Base-by-base conservation (phyloP, 1,140 invertebrate species). In the Bombus soroeensis region DNA sequence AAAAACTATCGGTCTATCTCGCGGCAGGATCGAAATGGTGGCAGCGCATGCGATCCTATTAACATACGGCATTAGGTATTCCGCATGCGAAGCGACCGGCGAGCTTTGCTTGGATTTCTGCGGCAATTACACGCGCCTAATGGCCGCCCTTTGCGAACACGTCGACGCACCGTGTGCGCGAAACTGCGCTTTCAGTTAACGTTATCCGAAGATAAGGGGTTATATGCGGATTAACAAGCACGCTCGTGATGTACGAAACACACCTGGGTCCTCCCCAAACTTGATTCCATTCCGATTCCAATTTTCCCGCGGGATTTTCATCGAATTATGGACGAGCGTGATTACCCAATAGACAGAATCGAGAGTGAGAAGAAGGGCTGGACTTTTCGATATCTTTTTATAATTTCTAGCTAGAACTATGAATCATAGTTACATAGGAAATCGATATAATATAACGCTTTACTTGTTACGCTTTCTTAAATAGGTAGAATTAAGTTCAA, bases 1-100 rank as follows among this genome's bases (percentile, higher is more conserved):
- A 89, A 93, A 93, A 93, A 91, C 87, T 78, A 73, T 80, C 41
- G 73, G 39, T 85, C 83, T 91, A 92, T 93, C 92, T 85, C 73
- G 71, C 83, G 83, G 73, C 66, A 85, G 57, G 80, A 93, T 91
- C 90, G 71, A 92, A 94, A 93, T 90, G 90, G 83, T 88, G 70
- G 71, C 37, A 66, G 83, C 84, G 90, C 93, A 94, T 93, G 93
- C 92, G 90, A 91, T 84, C 83, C 85, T 88, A 93, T 91, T 92
- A 91, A 91, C 91, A 93, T 92, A 90, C 84, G 72, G 86, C 90
- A 92, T 93, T 92, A 93, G 83, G 78, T 93, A 93, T 92, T 93
- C 91, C 81, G 81, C 87, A 86, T 87, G 90, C 87, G 82, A 91
- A 78, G 41, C 47, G 53, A 37, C 43, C 47, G 43, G 57, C 62